A percentile compares a stretch with the other conserved stretches of the same genome.
Conservation (phyloP, 2,113 vertebrate genomes). For the Damaliscus lunatus region DNA sequence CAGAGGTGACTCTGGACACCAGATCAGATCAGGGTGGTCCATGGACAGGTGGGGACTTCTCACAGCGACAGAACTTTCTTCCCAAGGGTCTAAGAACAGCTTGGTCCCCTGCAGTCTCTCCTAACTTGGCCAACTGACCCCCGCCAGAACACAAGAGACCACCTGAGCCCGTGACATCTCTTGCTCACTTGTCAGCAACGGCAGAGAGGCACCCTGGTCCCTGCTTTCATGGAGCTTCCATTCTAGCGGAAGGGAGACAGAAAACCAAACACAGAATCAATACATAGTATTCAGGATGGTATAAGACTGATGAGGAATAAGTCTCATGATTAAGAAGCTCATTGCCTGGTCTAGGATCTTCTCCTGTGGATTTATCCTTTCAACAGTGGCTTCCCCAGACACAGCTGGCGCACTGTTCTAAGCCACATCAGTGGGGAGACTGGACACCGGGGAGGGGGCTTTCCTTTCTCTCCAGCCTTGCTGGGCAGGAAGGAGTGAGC, state of each 20-base stretch:
- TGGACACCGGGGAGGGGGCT: accelerated
- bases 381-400: background rate
- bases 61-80: background rate
- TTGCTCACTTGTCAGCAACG: background rate
- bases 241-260: background rate
- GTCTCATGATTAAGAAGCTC: background rate
- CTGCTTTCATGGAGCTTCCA: background rate
- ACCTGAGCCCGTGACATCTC: background rate
- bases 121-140: background rate
- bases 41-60: background rate
- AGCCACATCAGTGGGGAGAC: accelerated
- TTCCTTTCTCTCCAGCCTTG: background rate
- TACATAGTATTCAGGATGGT: background rate
- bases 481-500: background rate
- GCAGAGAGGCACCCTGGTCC: background rate
- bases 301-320: background rate
- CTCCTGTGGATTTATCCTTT: background rate
- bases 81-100: background rate
- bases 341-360: background rate
- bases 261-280: background rate
- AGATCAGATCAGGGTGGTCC: background rate
- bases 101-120: background rate
- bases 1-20: background rate
- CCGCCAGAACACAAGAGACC: background rate
- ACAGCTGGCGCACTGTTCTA: background rate